A percentile compares a stretch with the other conserved stretches of the same genome.
phyloP scores from a whole-genome alignment of 37 sponge, comb jelly and placozoan genomes.

The Geodia barretti region DNA sequence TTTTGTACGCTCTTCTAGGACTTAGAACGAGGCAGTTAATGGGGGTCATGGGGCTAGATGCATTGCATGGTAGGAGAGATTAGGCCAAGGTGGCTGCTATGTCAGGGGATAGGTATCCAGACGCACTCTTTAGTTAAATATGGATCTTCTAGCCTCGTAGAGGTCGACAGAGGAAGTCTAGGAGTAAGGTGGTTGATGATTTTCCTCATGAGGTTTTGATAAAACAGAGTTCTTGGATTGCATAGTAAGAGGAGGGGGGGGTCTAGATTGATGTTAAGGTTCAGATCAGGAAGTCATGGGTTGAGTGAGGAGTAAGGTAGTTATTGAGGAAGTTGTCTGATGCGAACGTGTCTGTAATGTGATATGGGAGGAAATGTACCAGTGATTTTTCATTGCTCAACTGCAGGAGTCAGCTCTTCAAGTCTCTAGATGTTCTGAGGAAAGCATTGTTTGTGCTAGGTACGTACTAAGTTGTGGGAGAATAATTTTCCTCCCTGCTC shows the following conservation, averaged over 20 bases:
- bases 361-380: background rate
- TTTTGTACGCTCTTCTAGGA: background rate
- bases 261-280: background rate
- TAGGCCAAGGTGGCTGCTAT: background rate
- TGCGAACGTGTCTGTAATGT: background rate
- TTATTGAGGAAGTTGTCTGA: background rate
- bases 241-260: background rate
- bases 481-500: background rate
- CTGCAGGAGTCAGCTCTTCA: background rate
- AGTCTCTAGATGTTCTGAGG: background rate
- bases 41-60: background rate
- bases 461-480: background rate
- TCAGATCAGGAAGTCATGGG: background rate
- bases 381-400: too few relatives aligned
- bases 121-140: background rate
- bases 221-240: background rate
- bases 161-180: background rate
- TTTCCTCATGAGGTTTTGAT: background rate
- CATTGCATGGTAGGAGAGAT: background rate
- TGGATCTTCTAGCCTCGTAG: background rate
- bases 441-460: background rate
- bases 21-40: background rate
- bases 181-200: background rate
- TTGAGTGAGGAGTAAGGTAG: background rate
- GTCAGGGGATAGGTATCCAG: background rate